These are phyloP conservation scores for Neotoma lepida DNA, from an alignment of 2,113 vertebrate species.

Conservation along the genomic window DNA sequence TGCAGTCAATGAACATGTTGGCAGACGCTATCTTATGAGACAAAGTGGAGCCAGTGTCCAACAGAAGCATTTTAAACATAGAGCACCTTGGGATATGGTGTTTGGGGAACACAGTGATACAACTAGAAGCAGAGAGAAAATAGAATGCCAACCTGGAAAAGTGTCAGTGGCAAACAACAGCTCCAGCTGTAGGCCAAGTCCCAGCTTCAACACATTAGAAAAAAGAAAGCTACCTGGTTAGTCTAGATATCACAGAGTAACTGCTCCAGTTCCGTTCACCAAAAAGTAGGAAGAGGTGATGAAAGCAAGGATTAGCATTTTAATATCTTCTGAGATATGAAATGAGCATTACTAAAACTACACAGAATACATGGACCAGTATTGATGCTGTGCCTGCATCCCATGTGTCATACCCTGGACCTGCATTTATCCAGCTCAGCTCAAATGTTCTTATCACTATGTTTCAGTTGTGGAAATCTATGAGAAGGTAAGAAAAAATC, in stretches of 20 bases:
- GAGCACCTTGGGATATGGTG: background rate
- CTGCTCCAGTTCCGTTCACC: background rate
- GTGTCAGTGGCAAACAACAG: background rate
- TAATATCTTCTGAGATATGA: slow-evolving; percentile 25
- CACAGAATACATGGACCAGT: background rate
- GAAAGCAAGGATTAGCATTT: background rate
- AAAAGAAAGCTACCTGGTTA: background rate
- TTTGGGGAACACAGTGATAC: background rate
- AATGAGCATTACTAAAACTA: slow-evolving; percentile 1
- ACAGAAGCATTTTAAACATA: background rate
- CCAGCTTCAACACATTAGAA: background rate
- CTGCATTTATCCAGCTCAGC: background rate
- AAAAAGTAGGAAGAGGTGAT: background rate
- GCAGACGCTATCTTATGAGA: background rate
- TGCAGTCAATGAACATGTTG: background rate
- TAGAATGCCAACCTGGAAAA: background rate
- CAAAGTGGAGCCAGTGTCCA: background rate
- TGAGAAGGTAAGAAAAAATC: background rate
- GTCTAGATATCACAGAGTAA: background rate
- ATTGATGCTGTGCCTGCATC: background rate
- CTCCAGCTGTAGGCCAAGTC: background rate
- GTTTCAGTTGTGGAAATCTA: background rate
- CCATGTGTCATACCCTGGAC: background rate
- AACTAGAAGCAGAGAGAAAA: background rate
- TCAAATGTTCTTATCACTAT: background rate